Percentiles rank a stretch among this genome's conserved stretches.
phyloP scores from a whole-genome alignment of 2,113 vertebrate species.

The Malurus elegans region DNA sequence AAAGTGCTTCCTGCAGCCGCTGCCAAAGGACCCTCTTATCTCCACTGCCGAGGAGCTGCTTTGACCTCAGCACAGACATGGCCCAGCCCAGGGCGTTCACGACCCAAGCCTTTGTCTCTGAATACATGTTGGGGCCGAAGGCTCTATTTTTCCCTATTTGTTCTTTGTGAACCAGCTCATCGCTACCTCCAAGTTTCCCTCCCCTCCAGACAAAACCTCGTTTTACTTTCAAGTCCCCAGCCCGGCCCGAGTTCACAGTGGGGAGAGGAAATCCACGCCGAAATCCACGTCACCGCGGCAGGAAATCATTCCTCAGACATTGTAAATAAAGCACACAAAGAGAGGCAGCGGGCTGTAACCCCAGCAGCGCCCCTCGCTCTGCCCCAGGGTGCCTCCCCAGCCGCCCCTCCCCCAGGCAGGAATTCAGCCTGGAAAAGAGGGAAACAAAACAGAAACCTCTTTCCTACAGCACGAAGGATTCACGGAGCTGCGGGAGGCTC shows the following conservation, averaged over 20 bases:
- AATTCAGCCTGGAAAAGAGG: background rate
- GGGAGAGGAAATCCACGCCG: slow-evolving; percentile 17
- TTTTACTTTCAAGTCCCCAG: background rate
- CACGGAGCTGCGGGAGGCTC: background rate
- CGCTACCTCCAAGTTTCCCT: background rate
- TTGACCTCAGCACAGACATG: background rate
- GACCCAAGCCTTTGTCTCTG: background rate
- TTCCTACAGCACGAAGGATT: background rate
- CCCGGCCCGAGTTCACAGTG: background rate
- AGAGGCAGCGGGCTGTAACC: background rate
- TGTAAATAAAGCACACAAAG: background rate
- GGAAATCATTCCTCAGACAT: background rate
- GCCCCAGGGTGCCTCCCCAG: background rate
- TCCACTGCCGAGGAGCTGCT: background rate
- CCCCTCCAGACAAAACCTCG: background rate
- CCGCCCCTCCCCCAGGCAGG: fast-evolving
- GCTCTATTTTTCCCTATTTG: too few relatives aligned
- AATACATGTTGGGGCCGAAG: background rate
- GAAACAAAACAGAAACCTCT: background rate
- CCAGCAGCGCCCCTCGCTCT: background rate
- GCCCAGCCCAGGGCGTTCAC: background rate
- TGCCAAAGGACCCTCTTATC: background rate
- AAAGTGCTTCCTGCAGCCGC: background rate
- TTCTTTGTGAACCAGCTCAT: background rate
- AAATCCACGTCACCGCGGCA: background rate